Conservation (phyloP, 2,888 invertebrate species). For the Polia nebulosa region DNA sequence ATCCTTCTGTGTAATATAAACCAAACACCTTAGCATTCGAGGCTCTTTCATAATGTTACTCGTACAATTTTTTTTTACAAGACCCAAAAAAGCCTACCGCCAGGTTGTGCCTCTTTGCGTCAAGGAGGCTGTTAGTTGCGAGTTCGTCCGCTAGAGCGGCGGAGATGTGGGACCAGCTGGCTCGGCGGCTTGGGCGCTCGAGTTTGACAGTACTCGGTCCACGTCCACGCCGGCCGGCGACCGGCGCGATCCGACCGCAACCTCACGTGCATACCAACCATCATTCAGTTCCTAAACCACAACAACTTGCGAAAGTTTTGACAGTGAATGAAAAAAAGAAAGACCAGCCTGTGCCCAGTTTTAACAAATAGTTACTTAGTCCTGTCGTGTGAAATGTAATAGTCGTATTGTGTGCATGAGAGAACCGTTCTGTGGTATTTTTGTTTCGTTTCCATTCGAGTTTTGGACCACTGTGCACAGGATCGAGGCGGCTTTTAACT, state of each 20-base stretch:
- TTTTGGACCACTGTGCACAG: conserved; percentile 79
- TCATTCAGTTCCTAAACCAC: conserved; percentile 81
- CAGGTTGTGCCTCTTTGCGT: conserved; percentile 71
- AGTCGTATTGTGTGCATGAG: conserved; percentile 81
- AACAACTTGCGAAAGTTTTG: conserved; percentile 78
- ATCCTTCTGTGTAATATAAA: background rate
- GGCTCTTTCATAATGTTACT: background rate
- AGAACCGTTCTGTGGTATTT: conserved; percentile 84
- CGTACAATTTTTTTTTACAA: background rate
- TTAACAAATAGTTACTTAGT: conserved; percentile 74
- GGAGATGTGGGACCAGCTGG: conserved; percentile 84
- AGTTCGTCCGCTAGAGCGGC: conserved; percentile 86
- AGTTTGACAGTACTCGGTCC: conserved; percentile 85
- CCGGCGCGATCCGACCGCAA: conserved; percentile 78
- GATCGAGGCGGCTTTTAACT: conserved; percentile 61
- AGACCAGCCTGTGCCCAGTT: conserved; percentile 74
- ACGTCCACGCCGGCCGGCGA: conserved; percentile 79
- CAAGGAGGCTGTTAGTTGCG: conserved; percentile 81
- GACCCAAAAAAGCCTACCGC: background rate
- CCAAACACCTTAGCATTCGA: background rate
- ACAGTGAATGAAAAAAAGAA: conserved; percentile 62
- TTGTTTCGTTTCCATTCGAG: conserved; percentile 81
- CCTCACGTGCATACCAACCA: conserved; percentile 81
- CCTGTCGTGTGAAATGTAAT: conserved; percentile 82
- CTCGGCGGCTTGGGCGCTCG: conserved; percentile 82